A percentile compares a stretch with the other conserved stretches of the same genome.
Conservation (phyloP, 2,113 vertebrate species). For the Glaucidium brasilianum region DNA sequence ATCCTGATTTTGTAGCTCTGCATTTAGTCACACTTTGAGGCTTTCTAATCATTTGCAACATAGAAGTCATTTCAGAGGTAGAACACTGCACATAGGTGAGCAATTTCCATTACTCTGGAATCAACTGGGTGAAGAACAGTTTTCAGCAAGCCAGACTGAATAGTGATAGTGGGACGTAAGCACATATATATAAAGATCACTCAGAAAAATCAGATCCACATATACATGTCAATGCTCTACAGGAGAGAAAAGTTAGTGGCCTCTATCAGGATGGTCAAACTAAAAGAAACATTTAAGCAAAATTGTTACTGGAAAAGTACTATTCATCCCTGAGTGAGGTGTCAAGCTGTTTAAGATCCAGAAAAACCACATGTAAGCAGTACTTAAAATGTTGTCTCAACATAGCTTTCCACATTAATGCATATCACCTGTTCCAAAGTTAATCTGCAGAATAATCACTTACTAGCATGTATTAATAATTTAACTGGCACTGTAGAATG, state of each 20-base stretch:
- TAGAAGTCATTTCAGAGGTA: not conserved
- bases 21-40: not conserved
- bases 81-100: not conserved
- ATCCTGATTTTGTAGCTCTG: not conserved
- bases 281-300: not conserved
- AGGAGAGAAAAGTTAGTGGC: not conserved
- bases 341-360: not conserved
- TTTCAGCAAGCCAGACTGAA: not conserved
- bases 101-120: not conserved
- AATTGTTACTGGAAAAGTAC: not conserved
- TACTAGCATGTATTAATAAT: not conserved
- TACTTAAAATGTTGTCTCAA: not conserved
- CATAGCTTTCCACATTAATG: not conserved
- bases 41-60: not conserved
- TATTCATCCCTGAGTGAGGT: not conserved
- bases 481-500: not conserved
- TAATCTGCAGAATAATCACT: not conserved
- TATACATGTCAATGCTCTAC: not conserved
- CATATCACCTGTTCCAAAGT: not conserved
- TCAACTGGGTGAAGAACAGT: not conserved
- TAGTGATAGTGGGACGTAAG: not conserved
- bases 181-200: too few species aligned
- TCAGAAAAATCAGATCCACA: not conserved
- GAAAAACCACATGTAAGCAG: not conserved
- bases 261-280: not conserved